A percentile compares a stretch with the other conserved stretches of the same genome.
Conservation (phyloP, 1,140 invertebrate species). For the Apis cerana region DNA sequence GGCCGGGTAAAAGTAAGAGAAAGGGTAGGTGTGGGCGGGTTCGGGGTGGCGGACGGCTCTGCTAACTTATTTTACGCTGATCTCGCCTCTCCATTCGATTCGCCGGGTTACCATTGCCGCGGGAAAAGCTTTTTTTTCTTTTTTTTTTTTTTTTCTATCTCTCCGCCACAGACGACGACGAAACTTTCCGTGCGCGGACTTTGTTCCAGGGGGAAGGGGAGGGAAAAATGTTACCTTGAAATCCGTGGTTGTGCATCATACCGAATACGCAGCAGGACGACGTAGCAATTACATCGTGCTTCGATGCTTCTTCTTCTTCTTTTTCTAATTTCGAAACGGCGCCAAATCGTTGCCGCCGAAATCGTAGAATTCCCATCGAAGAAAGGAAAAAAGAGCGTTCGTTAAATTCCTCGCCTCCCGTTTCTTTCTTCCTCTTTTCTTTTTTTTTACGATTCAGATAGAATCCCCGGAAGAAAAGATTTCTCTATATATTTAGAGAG, state of each 20-base stretch:
- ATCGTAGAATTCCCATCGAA: background rate
- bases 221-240: slow-evolving; percentile 29
- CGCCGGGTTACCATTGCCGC: slow-evolving; percentile 51
- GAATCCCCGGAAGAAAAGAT: background rate
- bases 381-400: background rate
- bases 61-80: slow-evolving; percentile 69
- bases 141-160: slow-evolving; percentile 25
- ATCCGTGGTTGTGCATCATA: slow-evolving; percentile 24
- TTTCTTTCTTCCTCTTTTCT: background rate
- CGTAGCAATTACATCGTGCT: slow-evolving; percentile 26
- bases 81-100: slow-evolving; percentile 66
- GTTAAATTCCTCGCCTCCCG: background rate
- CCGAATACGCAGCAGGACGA: slow-evolving; percentile 4
- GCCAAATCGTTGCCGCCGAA: slow-evolving; percentile 27
- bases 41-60: slow-evolving; percentile 44
- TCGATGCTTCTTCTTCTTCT: slow-evolving; percentile 7
- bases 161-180: slow-evolving; percentile 27
- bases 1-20: slow-evolving; percentile 43
- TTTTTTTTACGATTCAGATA: background rate
- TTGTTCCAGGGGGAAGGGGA: background rate
- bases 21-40: slow-evolving; percentile 13
- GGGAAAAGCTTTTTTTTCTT: slow-evolving; percentile 43
- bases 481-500: background rate
- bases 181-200: slow-evolving; percentile 32
- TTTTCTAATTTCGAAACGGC: slow-evolving; percentile 23